These are phyloP conservation scores for Micromesistius poutassou DNA, from an alignment of 2,797 vertebrate genomes.

Conservation along the genomic window DNA sequence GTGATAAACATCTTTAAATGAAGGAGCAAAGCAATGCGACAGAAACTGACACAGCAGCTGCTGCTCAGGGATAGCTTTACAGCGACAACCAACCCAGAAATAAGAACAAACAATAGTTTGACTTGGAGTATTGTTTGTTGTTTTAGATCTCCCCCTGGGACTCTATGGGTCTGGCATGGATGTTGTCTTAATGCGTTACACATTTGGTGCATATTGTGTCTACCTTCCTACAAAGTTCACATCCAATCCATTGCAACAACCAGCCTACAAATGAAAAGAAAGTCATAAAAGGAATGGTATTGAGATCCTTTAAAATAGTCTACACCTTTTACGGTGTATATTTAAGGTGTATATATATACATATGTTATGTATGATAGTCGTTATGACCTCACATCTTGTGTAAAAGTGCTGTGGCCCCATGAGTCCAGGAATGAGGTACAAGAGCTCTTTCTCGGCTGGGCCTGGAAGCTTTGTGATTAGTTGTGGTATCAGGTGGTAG, in stretches of 20 bases:
- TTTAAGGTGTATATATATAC: too few relatives aligned
- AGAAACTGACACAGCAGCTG: not conserved
- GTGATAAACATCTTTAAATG: not conserved
- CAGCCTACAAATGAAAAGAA: not conserved
- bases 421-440: not conserved
- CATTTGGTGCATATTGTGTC: not conserved
- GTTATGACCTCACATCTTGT: conserved; percentile 27
- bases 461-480: conserved; percentile 11
- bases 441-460: not conserved
- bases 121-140: not conserved
- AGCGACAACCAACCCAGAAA: not conserved
- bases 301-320: not conserved
- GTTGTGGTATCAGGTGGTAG: conserved; percentile 27
- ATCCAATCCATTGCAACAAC: not conserved
- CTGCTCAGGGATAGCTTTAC: not conserved
- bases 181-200: not conserved
- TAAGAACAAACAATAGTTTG: not conserved
- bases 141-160: not conserved
- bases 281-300: not conserved
- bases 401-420: conserved; percentile 7
- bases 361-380: not conserved
- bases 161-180: not conserved
- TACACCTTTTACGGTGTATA: too few relatives aligned
- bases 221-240: not conserved
- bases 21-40: not conserved